A percentile compares a stretch with the other conserved stretches of the same genome.
Evolutionary conservation across 2,797 vertebrate species (phyloP).

Genomic region (Peromyscus attwateri): DNA sequence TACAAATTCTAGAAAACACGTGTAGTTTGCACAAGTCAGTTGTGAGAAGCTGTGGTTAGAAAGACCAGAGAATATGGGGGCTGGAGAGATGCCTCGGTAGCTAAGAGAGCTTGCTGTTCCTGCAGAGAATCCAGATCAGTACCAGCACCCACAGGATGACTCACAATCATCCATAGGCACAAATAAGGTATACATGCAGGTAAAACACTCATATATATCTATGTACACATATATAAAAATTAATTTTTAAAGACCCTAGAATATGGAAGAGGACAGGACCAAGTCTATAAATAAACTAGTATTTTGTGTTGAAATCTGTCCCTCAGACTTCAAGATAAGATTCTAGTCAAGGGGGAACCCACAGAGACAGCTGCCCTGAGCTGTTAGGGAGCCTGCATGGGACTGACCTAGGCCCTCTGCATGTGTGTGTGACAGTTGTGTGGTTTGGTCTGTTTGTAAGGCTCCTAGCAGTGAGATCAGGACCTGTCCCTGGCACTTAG

Average conservation of each 20-base stretch:
- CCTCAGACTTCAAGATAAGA: background rate
- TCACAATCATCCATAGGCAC: background rate
- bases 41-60: background rate
- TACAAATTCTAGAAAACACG: conserved; percentile 4
- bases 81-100: background rate
- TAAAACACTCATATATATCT: background rate
- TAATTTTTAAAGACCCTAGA: background rate
- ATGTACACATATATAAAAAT: background rate
- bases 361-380: too few relatives aligned
- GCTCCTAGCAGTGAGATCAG: too few relatives aligned
- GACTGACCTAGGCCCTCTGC: too few relatives aligned
- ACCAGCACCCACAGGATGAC: background rate
- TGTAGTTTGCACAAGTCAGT: background rate
- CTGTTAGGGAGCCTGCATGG: too few relatives aligned
- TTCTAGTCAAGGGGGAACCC: background rate
- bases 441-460: too few relatives aligned
- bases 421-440: too few relatives aligned
- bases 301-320: background rate
- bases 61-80: background rate
- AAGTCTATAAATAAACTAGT: background rate
- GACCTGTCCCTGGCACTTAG: too few relatives aligned
- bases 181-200: background rate
- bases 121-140: background rate
- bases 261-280: background rate
- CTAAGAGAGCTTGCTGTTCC: background rate